phyloP scores from a whole-genome alignment of 2,113 vertebrate species.

The Forbesichthys papilliferus region DNA sequence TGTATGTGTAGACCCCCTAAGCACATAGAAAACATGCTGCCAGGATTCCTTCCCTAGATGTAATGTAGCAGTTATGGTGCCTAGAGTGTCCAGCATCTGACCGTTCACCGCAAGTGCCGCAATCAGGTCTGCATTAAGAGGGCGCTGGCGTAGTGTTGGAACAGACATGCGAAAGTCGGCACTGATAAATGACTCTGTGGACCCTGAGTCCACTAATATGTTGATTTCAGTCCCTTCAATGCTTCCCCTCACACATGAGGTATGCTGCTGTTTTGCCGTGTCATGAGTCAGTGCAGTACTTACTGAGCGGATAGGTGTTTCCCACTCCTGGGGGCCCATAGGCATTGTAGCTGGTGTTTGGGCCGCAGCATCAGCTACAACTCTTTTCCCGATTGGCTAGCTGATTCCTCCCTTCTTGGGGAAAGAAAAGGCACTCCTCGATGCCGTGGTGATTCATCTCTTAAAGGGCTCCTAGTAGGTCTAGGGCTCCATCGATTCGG shows the following conservation, averaged over 20 bases:
- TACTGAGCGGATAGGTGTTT: not conserved
- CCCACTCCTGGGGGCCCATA: not conserved
- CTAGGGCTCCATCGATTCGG: not conserved
- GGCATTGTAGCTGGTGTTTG: not conserved
- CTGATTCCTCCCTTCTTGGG: too few species aligned
- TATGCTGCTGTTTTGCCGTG: not conserved
- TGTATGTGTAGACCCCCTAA: not conserved
- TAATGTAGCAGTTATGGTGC: not conserved
- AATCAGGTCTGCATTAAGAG: not conserved
- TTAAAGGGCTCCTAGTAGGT: not conserved
- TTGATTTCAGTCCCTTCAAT: not conserved
- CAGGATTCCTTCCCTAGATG: not conserved
- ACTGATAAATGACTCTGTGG: not conserved
- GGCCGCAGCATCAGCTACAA: too few species aligned
- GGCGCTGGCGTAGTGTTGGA: not conserved
- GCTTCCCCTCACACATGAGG: not conserved
- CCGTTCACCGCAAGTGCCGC: not conserved
- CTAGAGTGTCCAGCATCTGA: not conserved
- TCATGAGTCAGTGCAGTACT: not conserved
- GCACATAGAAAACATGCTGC: not conserved
- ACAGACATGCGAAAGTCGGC: not conserved
- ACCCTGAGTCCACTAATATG: conserved; percentile 3
- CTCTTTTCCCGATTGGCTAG: too few species aligned
- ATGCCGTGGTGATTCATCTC: not conserved
- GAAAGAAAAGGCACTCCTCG: too few species aligned